These are phyloP conservation scores for Myanophis thanlyinensis DNA, from an alignment of 2,113 vertebrate genomes.

Conservation along the genomic window DNA sequence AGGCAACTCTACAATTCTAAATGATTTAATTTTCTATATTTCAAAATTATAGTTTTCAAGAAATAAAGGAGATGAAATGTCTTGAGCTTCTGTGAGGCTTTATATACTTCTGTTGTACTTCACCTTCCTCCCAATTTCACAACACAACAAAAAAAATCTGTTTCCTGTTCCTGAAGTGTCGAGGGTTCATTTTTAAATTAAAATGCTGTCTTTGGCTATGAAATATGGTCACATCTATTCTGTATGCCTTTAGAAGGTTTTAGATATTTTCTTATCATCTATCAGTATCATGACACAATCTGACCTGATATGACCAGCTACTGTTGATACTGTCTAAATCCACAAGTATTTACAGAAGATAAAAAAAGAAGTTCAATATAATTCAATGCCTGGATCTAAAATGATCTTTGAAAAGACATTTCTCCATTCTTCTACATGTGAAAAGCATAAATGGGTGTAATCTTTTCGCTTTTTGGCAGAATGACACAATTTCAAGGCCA, in stretches of 20 bases:
- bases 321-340: neutral
- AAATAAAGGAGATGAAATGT: neutral
- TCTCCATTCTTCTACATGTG: neutral
- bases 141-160: neutral
- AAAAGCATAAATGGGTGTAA: neutral
- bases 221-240: neutral
- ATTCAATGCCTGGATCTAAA: neutral
- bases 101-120: neutral
- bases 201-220: neutral
- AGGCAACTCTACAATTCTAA: neutral
- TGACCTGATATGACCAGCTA: neutral
- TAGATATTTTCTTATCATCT: neutral
- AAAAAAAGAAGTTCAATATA: neutral
- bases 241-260: neutral
- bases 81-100: neutral
- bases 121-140: neutral
- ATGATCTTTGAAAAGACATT: neutral
- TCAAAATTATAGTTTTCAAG: neutral
- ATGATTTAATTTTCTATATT: neutral
- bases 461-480: neutral
- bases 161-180: neutral
- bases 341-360: neutral
- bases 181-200: neutral
- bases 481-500: neutral
- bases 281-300: neutral